Evolutionary conservation across 1,140 invertebrate species (phyloP).

Genomic region (Myzus persicae): DNA sequence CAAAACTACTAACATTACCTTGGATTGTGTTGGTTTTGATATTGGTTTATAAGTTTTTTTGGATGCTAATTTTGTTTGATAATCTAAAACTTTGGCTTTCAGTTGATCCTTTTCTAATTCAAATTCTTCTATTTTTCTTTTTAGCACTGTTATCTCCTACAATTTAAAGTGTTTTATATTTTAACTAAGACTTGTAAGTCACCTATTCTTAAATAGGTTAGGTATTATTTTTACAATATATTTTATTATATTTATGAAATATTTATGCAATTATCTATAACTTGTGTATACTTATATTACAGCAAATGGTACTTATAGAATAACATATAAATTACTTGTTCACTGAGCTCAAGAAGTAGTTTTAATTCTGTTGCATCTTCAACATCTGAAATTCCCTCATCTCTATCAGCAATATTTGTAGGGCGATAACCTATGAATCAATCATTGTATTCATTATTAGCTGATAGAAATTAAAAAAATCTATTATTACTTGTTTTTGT

Average conservation of each 20-base stretch:
- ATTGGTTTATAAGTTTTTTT: conserved; percentile 59
- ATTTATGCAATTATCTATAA: background rate
- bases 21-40: background rate
- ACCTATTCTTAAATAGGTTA: background rate
- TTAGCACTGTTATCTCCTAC: conserved; percentile 80
- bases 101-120: conserved; percentile 81
- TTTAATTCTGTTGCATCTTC: conserved; percentile 80
- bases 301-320: background rate
- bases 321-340: conserved; percentile 70
- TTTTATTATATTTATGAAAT: background rate
- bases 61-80: conserved; percentile 74
- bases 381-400: conserved; percentile 78
- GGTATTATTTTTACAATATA: background rate
- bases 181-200: background rate
- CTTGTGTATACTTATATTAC: background rate
- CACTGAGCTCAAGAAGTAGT: conserved; percentile 85
- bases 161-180: background rate
- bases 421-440: conserved; percentile 64
- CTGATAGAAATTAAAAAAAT: background rate
- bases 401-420: conserved; percentile 73
- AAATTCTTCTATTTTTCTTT: conserved; percentile 83
- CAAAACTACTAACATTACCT: conserved; percentile 8
- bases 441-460: conserved; percentile 15
- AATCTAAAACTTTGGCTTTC: conserved; percentile 77
- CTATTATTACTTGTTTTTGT: conserved; percentile 78